Base-by-base conservation (phyloP, 1,140 invertebrate species). In the Psix sp. region DNA sequence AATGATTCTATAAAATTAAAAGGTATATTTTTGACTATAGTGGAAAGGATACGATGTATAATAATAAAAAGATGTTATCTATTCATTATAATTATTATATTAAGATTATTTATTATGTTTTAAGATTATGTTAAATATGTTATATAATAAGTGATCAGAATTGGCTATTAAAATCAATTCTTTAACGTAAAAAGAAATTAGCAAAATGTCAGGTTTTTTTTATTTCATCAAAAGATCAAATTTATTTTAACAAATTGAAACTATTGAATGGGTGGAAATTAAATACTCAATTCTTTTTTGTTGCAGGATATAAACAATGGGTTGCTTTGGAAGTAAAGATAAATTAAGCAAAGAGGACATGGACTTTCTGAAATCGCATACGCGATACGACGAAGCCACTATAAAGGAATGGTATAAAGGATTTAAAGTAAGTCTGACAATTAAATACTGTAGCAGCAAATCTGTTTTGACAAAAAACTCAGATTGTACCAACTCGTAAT, bases 361-460 rank as follows among this genome's bases (percentile, higher is more conserved):
- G 93, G 96, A 98, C 82, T 98, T 98, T 87, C 91, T 98, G 54
- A 98, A 98, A 87, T 93, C 94, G 38, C 95, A 97, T 84, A 97
- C 96, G 43, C 91, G 95, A 79, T 98, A 98, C 85, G 96, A 97
- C 80, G 96, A 98, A 87, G 94, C 95, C 57, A 97, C 96, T 75
- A 98, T 98, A 86, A 98, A 97, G 86, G 96, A 98, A 88, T 98
- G 96, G 96, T 98, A 98, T 87, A 98, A 98, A 90, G 95, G 95
- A 84, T 98, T 98, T 86, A 96, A 96, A 94, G 95, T 96, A 87
- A 91, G 91, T 79, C n/a, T n/a, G n/a, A 5, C 1, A 10, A 14
- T 40, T 1, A 6, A 35, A 35, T 35, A 13, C 11, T 13, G n/a
- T 13, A 10, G n/a, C 7, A 11, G 33, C 33, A 13, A 6, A 29